Conservation (phyloP, 1,140 invertebrate genomes). For the Eufriesea mexicana region DNA sequence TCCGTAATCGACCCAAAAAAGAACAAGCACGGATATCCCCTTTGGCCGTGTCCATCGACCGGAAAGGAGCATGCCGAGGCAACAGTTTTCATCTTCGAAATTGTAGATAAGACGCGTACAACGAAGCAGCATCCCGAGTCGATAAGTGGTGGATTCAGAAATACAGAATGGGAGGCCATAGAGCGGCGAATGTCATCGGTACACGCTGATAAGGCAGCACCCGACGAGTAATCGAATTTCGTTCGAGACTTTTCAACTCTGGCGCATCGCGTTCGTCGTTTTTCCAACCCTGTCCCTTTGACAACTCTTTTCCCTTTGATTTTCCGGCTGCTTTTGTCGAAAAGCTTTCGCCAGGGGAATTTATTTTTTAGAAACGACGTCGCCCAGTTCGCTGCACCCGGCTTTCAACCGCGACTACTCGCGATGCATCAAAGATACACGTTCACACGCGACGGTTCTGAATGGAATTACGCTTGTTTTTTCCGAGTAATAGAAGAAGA, state of each 20-base stretch:
- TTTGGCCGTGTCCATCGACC: neutral
- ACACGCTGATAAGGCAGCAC: neutral
- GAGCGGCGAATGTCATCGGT: neutral
- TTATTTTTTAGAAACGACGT: neutral
- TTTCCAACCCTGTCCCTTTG: too few relatives aligned
- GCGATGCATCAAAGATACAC: too few relatives aligned
- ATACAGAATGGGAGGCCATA: slow-evolving; percentile 7
- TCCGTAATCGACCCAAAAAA: neutral
- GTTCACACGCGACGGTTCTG: too few relatives aligned
- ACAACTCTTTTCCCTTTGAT: neutral
- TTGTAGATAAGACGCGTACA: slow-evolving; percentile 15
- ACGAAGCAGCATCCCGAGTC: slow-evolving; percentile 1
- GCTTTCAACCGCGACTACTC: too few relatives aligned
- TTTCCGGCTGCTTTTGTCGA: neutral
- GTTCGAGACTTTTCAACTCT: neutral
- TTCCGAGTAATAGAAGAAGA: too few relatives aligned
- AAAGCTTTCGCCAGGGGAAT: neutral
- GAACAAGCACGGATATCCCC: neutral
- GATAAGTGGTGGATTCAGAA: slow-evolving; percentile 15
- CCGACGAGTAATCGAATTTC: slow-evolving; percentile 26
- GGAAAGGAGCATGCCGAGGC: slow-evolving; percentile 6
- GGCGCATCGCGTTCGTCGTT: too few relatives aligned
- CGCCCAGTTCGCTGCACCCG: too few relatives aligned
- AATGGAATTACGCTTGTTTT: too few relatives aligned
- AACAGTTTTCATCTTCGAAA: slow-evolving; percentile 22